Evolutionary conservation across 2,888 invertebrate species (phyloP).

Genomic region (Hydroisotoma schaefferi): DNA sequence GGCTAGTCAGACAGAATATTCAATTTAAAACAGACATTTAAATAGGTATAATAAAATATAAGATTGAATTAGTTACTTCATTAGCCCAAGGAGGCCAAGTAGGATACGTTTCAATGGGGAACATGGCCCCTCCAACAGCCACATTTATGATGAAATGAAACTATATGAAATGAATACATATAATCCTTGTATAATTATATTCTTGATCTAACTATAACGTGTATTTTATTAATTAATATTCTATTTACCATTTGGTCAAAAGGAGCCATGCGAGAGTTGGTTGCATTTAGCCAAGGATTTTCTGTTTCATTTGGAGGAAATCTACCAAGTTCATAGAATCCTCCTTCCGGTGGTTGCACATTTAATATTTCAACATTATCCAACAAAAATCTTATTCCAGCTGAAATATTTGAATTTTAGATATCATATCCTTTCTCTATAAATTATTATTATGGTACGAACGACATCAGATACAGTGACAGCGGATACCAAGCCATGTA

Average conservation of each 20-base stretch:
- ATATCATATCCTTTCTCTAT: neutral
- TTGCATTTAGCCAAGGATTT: conserved; percentile 30
- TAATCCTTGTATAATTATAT: no score
- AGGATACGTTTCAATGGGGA: conserved; percentile 58
- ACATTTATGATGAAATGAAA: conserved; percentile 62
- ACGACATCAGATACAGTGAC: neutral
- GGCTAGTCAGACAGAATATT: no score
- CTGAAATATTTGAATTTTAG: no score
- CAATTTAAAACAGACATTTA: neutral
- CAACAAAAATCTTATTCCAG: conserved; percentile 22
- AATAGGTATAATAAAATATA: neutral
- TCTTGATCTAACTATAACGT: no score
- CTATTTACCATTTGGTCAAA: conserved; percentile 35
- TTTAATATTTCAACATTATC: conserved; percentile 59
- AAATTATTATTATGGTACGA: neutral
- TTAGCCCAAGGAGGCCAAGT: conserved; percentile 52
- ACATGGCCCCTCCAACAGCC: conserved; percentile 67
- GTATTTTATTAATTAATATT: neutral
- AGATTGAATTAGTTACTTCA: neutral
- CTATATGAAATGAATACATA: conserved; percentile 42
- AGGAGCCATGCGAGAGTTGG: conserved; percentile 36
- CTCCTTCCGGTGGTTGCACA: conserved; percentile 55
- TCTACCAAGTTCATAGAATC: conserved; percentile 27
- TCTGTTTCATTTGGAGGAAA: conserved; percentile 17
- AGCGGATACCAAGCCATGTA: neutral